Evolutionary conservation across 2,113 vertebrate genomes (phyloP).

Genomic region (Pandion haliaetus): DNA sequence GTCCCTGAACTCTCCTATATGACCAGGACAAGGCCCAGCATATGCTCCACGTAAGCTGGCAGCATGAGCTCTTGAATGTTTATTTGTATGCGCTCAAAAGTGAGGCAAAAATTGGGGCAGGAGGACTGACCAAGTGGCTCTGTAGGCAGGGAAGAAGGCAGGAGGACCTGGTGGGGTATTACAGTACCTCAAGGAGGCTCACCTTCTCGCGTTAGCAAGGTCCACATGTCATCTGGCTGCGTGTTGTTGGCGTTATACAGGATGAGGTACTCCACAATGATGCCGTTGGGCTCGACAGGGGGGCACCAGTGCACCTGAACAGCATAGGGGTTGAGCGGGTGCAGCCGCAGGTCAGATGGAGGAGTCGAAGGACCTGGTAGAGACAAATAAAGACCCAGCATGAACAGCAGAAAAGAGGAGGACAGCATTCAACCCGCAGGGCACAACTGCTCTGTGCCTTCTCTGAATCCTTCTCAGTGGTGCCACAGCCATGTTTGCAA

Average conservation of each 20-base stretch:
- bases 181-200: not conserved
- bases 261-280: slow-evolving; percentile 89
- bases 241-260: slow-evolving; percentile 87
- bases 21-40: not conserved
- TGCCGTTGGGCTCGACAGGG: slow-evolving; percentile 90
- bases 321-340: slow-evolving; percentile 82
- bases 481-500: not conserved
- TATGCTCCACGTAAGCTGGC: not conserved
- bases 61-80: not conserved
- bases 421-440: not conserved
- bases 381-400: not conserved
- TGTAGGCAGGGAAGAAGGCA: not conserved
- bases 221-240: slow-evolving; percentile 90
- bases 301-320: slow-evolving; percentile 94
- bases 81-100: not conserved
- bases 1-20: not conserved
- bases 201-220: slow-evolving; percentile 88
- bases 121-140: not conserved
- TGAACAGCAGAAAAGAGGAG: not conserved
- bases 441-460: not conserved
- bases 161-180: not conserved
- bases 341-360: slow-evolving; percentile 88
- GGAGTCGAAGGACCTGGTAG: slow-evolving; percentile 87
- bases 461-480: not conserved
- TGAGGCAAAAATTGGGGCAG: not conserved